A percentile compares a stretch with the other conserved stretches of the same genome.
Conservation (phyloP, 1,140 invertebrate species). For the Macrostomum lignano region DNA sequence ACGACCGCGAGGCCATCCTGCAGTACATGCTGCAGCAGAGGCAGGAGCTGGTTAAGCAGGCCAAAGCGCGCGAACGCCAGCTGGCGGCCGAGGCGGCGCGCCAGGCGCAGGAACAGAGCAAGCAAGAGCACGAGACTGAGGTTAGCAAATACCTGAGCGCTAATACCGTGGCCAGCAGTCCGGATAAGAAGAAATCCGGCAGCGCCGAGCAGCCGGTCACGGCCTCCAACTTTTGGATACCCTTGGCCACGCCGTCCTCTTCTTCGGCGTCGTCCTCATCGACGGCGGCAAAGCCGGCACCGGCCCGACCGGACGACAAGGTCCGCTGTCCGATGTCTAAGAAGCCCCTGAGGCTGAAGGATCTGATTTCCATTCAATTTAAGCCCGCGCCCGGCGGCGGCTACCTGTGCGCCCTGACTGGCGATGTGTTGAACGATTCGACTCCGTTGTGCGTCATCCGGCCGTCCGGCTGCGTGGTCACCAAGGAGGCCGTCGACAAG, state of each 20-base stretch:
- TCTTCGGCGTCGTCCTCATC: too few species aligned
- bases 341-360: slow-evolving; percentile 58
- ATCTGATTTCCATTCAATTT: slow-evolving; percentile 72
- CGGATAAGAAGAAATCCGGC: neutral
- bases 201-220: slow-evolving; percentile 10
- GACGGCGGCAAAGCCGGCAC: too few species aligned
- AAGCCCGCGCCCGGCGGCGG: slow-evolving; percentile 31
- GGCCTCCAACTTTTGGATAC: slow-evolving; percentile 65
- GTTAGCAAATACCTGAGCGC: neutral
- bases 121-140: neutral
- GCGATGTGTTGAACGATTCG: slow-evolving; percentile 79
- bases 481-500: slow-evolving; percentile 77
- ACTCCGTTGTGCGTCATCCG: slow-evolving; percentile 64
- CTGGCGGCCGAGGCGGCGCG: slow-evolving; percentile 8
- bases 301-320: slow-evolving; percentile 34
- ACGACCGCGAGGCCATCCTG: slow-evolving; percentile 82
- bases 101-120: neutral
- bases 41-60: slow-evolving; percentile 54
- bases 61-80: slow-evolving; percentile 75
- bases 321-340: slow-evolving; percentile 78
- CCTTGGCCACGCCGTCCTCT: slow-evolving; percentile 74
- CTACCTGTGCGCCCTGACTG: slow-evolving; percentile 87
- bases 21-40: slow-evolving; percentile 85
- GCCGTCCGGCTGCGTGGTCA: slow-evolving; percentile 72
- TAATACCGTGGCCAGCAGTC: too few species aligned